Conservation (phyloP, 2,797 vertebrate genomes). For the Vultur gryphus region DNA sequence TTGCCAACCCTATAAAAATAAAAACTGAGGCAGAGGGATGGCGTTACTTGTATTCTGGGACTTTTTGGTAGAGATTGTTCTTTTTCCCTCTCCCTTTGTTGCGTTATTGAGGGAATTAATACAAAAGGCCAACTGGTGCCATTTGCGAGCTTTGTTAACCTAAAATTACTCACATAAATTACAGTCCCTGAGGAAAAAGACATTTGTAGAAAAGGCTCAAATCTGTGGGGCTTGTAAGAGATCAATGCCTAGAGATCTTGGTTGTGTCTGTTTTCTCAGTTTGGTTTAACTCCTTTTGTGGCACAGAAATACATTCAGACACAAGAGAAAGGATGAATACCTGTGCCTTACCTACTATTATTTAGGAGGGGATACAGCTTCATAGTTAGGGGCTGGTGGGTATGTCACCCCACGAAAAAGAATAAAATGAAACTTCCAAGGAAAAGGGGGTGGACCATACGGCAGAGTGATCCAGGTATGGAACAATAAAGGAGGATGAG, state of each 20-base stretch:
- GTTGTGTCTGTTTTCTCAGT: neutral
- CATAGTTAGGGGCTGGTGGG: neutral
- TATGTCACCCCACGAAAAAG: neutral
- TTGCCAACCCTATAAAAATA: neutral
- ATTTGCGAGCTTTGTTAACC: neutral
- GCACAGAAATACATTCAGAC: neutral
- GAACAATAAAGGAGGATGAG: neutral
- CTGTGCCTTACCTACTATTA: neutral
- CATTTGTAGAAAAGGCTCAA: neutral
- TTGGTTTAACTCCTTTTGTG: neutral
- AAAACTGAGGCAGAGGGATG: neutral
- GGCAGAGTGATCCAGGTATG: neutral
- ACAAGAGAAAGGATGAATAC: neutral
- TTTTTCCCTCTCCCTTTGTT: neutral
- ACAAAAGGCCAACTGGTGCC: neutral
- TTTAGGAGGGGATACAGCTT: neutral
- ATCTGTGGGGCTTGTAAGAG: neutral
- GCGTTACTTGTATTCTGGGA: neutral
- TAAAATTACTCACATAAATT: neutral
- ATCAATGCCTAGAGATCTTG: neutral
- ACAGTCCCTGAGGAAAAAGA: neutral
- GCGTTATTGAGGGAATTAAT: neutral
- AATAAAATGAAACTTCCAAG: neutral
- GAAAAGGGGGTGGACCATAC: neutral
- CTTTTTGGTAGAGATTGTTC: neutral